Conservation (phyloP, 2,797 vertebrate genomes). For the Sphenopsis melanotis region DNA sequence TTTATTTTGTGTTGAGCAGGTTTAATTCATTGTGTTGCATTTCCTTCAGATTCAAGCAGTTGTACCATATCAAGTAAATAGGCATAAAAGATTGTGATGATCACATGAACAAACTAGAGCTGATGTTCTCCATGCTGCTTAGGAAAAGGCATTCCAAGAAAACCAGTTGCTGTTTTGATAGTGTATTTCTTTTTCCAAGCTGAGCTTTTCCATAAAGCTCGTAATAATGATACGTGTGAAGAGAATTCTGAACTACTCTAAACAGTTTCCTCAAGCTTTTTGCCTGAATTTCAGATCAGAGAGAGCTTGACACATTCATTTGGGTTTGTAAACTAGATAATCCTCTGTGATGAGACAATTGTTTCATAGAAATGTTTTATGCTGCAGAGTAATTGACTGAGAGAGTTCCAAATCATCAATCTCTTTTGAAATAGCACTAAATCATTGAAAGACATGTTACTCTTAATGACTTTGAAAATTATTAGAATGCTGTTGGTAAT, state of each 20-base stretch:
- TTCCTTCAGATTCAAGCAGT: neutral
- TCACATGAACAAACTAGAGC: neutral
- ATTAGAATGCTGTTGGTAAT: neutral
- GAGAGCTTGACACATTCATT: neutral
- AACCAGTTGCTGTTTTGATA: neutral
- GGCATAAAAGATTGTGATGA: neutral
- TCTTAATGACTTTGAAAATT: slow-evolving; percentile 9
- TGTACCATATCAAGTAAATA: neutral
- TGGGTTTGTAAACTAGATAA: neutral
- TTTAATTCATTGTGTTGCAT: neutral
- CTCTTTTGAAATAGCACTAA: neutral
- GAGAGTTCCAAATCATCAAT: neutral
- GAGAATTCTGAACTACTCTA: neutral
- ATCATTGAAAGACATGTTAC: slow-evolving; percentile 4
- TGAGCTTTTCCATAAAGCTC: neutral
- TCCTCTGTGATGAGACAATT: neutral
- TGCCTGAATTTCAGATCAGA: neutral
- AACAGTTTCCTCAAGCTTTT: neutral
- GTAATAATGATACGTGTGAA: rapidly evolving
- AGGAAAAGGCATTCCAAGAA: neutral
- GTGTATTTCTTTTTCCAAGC: neutral
- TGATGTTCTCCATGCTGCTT: neutral
- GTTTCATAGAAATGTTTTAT: neutral
- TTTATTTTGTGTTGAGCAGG: neutral
- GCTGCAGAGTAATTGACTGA: neutral